Percentiles rank a stretch among this genome's conserved stretches.
Evolutionary conservation across 2,113 vertebrate genomes (phyloP).

Genomic region (Pimephales promelas): DNA sequence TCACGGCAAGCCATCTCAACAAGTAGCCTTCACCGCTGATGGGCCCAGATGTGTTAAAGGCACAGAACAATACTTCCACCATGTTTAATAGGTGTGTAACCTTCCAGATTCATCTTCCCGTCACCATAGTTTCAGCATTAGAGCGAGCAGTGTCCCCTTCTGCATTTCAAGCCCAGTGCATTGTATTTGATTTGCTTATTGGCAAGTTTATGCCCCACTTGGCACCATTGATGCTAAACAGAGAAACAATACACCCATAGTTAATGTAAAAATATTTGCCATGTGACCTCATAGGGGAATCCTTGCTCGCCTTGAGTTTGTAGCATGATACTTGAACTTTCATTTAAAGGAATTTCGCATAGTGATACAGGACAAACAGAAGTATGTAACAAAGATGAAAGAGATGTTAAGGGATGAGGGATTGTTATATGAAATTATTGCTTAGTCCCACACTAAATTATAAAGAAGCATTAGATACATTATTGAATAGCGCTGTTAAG

Average conservation of each 20-base stretch:
- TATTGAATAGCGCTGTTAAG: no score
- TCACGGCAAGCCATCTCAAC: conserved; percentile 40
- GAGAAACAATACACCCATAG: conserved; percentile 25
- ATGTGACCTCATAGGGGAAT: neutral
- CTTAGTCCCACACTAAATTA: no score
- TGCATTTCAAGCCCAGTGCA: conserved; percentile 44
- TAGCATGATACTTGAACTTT: neutral
- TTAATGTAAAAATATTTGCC: conserved; percentile 25
- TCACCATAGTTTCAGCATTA: conserved; percentile 41
- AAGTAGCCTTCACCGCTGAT: conserved; percentile 33
- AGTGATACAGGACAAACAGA: no score
- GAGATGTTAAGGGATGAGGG: no score
- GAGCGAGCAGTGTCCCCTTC: conserved; percentile 38
- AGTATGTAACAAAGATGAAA: no score
- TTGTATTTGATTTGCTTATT: conserved; percentile 49
- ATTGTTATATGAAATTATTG: no score
- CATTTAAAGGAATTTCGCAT: neutral
- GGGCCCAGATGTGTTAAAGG: conserved; percentile 58
- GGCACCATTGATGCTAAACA: conserved; percentile 41
- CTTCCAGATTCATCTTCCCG: conserved; percentile 41
- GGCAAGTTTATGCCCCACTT: conserved; percentile 54
- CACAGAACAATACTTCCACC: conserved; percentile 50
- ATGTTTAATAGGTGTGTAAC: conserved; percentile 62
- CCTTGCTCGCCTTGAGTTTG: neutral
- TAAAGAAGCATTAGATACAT: no score